Evolutionary conservation across 2,113 vertebrate genomes (phyloP), one percentile per base, ranked within the genome.

Genomic region (Chaetorhynchus papuensis): DNA sequence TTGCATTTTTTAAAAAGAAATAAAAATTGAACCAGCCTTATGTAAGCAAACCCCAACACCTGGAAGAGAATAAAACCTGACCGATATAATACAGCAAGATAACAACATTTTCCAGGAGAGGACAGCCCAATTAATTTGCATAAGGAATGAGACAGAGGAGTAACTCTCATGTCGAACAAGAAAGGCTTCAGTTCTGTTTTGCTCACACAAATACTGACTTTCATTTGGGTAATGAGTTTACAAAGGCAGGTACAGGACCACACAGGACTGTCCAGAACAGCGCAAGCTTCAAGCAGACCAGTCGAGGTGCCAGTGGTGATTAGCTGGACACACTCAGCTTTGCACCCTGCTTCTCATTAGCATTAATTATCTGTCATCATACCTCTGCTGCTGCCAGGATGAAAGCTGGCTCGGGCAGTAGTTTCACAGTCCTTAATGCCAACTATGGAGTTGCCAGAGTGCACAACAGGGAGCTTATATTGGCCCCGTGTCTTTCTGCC

Each of bases 381-480:
- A 88, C 53, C 71, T 97, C 85, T 94, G 47, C 85, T 57, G 74
- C 83, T 95, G 92, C 92, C 95, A 94, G 90, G 75, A 90, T 30
- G 33, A 54, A 75, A 87, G 74, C 82, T 86, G 88, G 70, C 88
- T 86, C 18, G 3, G 71, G 63, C 90, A 90, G 35, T 52, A 79
- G 66, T 90, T 95, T 70, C 83, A 63, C 65, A 72, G 57, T 57
- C 88, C 87, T 90, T 65, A 65, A 83, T 42, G 35, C 75, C 0
- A 15, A 69, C 59, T 74, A 31, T 3, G 12, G 74, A 68, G 54
- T 37, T 95, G 92, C 85, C 78, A 93, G 82, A 85, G 75, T 2
- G 4, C 66, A 37, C 84, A 60, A 66, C 4, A 0, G 53, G 61
- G 78, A 82, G 44, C 57, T 91, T 31, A 21, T 20, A 28, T 42